phyloP scores from a whole-genome alignment of 2,797 vertebrate species.

The Xenops minutus region DNA sequence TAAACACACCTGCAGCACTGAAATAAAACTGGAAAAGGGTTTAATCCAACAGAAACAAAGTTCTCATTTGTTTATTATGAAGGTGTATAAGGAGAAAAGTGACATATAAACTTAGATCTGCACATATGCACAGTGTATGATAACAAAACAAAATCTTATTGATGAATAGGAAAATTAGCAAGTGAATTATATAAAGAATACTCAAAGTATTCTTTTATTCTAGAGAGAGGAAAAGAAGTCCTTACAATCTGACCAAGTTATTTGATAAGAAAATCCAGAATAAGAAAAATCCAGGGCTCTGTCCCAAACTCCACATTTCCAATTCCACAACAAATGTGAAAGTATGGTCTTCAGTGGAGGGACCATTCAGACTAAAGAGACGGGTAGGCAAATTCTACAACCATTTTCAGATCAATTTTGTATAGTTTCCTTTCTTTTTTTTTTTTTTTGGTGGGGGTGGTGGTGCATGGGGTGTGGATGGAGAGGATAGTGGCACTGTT shows the following conservation, averaged over 20 bases:
- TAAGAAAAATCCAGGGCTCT: background rate
- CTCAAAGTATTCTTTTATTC: background rate
- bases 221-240: background rate
- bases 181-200: background rate
- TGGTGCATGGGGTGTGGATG: fast-evolving
- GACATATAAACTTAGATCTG: background rate
- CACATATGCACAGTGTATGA: background rate
- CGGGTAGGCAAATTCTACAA: background rate
- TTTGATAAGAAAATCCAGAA: background rate
- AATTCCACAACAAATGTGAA: background rate
- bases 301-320: background rate
- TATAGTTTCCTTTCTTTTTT: too few species aligned
- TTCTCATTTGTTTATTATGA: background rate
- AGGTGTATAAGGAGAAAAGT: background rate
- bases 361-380: background rate
- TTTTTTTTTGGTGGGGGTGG: too few species aligned
- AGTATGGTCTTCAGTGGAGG: background rate
- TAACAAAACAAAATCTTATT: constrained; percentile 3
- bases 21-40: background rate
- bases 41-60: background rate
- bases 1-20: background rate
- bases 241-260: background rate
- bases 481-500: background rate
- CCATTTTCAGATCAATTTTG: background rate
- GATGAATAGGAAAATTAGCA: background rate